A percentile compares a stretch with the other conserved stretches of the same genome.
Evolutionary conservation across 2,113 vertebrate genomes (phyloP).

Genomic region (Pithys albifrons): DNA sequence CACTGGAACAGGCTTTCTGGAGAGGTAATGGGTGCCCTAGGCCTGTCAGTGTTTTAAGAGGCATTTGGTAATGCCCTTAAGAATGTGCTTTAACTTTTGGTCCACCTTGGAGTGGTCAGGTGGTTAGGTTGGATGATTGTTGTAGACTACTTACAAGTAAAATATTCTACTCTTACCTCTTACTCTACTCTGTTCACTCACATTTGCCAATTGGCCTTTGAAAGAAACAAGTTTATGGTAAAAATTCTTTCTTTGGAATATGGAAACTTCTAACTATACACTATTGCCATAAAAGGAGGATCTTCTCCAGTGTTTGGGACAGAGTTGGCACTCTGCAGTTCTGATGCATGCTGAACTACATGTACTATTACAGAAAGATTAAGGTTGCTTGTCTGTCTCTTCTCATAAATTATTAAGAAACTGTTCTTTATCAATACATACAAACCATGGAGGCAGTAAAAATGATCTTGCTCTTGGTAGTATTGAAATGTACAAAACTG

Average conservation of each 20-base stretch:
- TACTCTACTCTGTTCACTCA: neutral
- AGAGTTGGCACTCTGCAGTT: neutral
- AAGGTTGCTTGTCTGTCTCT: neutral
- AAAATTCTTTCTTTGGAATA: neutral
- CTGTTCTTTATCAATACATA: neutral
- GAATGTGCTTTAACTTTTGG: neutral
- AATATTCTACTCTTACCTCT: neutral
- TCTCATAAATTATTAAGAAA: neutral
- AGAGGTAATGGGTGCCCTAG: neutral
- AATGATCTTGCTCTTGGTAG: neutral
- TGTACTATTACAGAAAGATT: neutral
- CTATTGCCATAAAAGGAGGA: neutral
- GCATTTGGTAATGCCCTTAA: neutral
- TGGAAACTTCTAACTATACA: neutral
- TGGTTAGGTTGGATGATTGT: neutral
- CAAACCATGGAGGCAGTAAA: neutral
- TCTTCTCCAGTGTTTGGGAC: neutral
- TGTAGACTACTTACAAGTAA: neutral
- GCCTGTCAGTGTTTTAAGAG: neutral
- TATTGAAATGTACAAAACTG: neutral
- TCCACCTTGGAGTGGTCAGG: neutral
- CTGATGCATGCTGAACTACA: neutral
- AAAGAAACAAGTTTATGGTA: neutral
- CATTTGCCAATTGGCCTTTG: neutral
- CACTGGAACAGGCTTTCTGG: neutral